Evolutionary conservation across 2,888 invertebrate genomes (phyloP), one percentile per base, ranked within the genome.

Genomic region (Leucania comma): DNA sequence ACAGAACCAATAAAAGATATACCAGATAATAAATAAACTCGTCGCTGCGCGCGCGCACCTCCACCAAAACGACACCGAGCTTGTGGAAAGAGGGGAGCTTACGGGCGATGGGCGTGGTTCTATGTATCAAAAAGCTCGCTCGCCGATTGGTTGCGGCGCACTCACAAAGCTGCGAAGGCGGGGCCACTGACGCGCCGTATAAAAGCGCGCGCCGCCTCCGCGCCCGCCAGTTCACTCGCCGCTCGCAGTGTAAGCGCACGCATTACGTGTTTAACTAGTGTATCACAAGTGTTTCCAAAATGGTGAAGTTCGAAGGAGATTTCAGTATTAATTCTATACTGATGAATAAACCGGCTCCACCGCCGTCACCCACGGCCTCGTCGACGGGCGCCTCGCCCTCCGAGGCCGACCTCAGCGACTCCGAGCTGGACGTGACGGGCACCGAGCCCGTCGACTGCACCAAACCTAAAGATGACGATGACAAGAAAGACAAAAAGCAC

Each of bases 261-360:
- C 90, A 89, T 85, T 82, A 85, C 87, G 88, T 89, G 88, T 82
- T 73, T 78, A 83, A 84, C 80, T 89, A 84, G 83, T 84, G 89
- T 86, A 77, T 74, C 66, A 87, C 84, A 88, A 93, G 93, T 94
- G 93, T 83, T 81, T 73, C 75, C 90, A 95, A 88, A 83, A 96
- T 96, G 96, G 96, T 95, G 94, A 96, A 96, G 93, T 95, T 96
- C 86, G 95, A 95, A 94, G 98, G 98, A 86, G 98, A 97, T 91
- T 98, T 98, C 93, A 98, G 98, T 91, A 98, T 98, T 78, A 98
- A 97, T 88, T 97, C 98, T 57, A 97, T 98, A 87, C 93, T 98
- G 62, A 98, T 98, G 78, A 95, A 94, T 68, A 94, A 96, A 75
- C 93, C 94, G 80, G 95, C 93, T 3, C 91, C 96, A 54, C 95